Evolutionary conservation across 2,113 vertebrate genomes (phyloP).

Genomic region (Lampris megalopsis): DNA sequence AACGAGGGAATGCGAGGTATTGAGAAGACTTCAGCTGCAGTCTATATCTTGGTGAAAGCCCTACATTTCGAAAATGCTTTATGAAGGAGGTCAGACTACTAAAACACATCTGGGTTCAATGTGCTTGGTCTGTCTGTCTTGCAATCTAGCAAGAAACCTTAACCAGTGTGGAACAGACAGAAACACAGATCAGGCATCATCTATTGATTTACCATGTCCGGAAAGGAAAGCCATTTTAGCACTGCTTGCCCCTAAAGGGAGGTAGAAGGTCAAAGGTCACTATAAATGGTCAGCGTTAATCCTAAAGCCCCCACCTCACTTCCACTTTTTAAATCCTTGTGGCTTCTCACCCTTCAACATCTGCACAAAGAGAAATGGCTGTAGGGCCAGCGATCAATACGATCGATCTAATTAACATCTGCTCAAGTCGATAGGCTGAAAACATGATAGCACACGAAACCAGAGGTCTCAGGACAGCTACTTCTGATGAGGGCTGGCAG

Average conservation of each 20-base stretch:
- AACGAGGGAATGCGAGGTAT: too few relatives aligned
- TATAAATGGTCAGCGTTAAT: conserved; percentile 41
- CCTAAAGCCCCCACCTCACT: conserved; percentile 31
- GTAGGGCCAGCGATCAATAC: conserved; percentile 38
- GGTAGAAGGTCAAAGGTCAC: conserved; percentile 44
- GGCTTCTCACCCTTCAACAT: conserved; percentile 20
- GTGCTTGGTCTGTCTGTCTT: neutral
- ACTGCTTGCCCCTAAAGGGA: conserved; percentile 12
- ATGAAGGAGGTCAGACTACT: neutral
- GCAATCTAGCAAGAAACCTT: neutral
- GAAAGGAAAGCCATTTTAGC: conserved; percentile 49
- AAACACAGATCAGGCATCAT: neutral
- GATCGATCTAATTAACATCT: neutral
- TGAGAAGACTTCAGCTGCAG: too few relatives aligned
- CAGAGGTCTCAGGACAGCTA: neutral
- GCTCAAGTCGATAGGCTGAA: neutral
- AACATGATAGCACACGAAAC: conserved; percentile 6
- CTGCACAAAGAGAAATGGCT: conserved; percentile 10
- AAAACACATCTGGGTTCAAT: neutral
- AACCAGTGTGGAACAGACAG: neutral
- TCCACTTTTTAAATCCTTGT: conserved; percentile 23
- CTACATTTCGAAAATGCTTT: neutral
- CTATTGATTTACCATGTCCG: conserved; percentile 53
- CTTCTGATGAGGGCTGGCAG: neutral
- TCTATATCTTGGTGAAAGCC: neutral